Evolutionary conservation across 2,113 vertebrate genomes (phyloP).

Genomic region (Mormoops blainvillei): DNA sequence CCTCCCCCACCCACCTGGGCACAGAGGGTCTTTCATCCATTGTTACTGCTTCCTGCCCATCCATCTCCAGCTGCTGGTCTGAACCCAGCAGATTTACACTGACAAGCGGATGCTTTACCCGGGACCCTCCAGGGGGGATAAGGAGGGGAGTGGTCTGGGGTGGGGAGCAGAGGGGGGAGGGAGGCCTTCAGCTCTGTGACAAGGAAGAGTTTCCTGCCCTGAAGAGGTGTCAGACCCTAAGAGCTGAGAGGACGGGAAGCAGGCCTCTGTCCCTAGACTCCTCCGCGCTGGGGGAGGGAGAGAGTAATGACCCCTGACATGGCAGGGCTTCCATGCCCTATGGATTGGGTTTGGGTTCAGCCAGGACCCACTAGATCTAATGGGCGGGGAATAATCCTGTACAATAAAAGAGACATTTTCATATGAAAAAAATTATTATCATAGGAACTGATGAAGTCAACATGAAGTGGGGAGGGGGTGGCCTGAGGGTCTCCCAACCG

Average conservation of each 20-base stretch:
- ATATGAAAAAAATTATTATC: not conserved
- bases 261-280: not conserved
- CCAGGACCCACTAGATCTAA: not conserved
- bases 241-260: not conserved
- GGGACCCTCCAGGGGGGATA: conserved; percentile 44
- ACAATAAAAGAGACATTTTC: not conserved
- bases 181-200: not conserved
- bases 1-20: conserved; percentile 76
- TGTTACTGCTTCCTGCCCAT: conserved; percentile 74
- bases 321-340: not conserved
- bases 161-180: not conserved
- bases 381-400: not conserved
- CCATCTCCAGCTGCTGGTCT: conserved; percentile 64
- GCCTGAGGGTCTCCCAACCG: too few relatives aligned
- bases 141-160: conserved; percentile 10
- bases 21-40: conserved; percentile 75
- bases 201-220: conserved; percentile 60
- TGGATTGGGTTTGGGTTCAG: not conserved
- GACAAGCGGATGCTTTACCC: conserved; percentile 68
- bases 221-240: conserved; percentile 33
- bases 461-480: too few relatives aligned
- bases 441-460: not conserved
- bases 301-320: not conserved
- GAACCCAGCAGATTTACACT: conserved; percentile 54
- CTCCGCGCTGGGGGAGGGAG: not conserved